These are phyloP conservation scores for Nasonia giraulti DNA, from an alignment of 1,140 invertebrate genomes.

Conservation along the genomic window DNA sequence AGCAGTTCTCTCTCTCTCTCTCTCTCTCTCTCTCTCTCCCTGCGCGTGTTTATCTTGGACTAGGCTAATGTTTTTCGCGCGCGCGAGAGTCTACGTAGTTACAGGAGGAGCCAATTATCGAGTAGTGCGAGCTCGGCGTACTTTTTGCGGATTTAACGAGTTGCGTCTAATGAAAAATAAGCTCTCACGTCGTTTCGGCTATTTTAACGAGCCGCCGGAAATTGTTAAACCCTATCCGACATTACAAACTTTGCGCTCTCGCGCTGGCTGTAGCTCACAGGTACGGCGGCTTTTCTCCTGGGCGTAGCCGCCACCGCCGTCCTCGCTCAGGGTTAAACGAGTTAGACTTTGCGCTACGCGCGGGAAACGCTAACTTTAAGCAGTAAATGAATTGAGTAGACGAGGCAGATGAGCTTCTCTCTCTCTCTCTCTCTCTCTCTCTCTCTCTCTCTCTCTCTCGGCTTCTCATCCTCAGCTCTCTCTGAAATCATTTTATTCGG, in stretches of 20 bases:
- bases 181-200: constrained; percentile 28
- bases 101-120: background rate
- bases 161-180: constrained; percentile 25
- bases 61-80: background rate
- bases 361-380: constrained; percentile 49
- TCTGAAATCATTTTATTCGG: background rate
- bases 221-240: constrained; percentile 50
- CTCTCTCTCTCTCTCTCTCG: constrained; percentile 19
- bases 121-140: background rate
- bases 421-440: constrained; percentile 19
- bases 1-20: background rate
- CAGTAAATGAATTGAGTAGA: constrained; percentile 52
- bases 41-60: background rate
- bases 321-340: constrained; percentile 45
- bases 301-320: background rate
- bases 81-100: background rate
- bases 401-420: constrained; percentile 38
- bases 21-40: background rate
- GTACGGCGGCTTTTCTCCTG: constrained; percentile 14
- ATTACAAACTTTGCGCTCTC: constrained; percentile 40
- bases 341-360: constrained; percentile 43
- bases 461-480: background rate
- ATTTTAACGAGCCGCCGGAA: constrained; percentile 48
- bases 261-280: background rate
- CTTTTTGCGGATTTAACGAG: constrained; percentile 3